A percentile compares a stretch with the other conserved stretches of the same genome.
phyloP scores from a whole-genome alignment of 2,888 invertebrate genomes.

The Diarsia rubi region DNA sequence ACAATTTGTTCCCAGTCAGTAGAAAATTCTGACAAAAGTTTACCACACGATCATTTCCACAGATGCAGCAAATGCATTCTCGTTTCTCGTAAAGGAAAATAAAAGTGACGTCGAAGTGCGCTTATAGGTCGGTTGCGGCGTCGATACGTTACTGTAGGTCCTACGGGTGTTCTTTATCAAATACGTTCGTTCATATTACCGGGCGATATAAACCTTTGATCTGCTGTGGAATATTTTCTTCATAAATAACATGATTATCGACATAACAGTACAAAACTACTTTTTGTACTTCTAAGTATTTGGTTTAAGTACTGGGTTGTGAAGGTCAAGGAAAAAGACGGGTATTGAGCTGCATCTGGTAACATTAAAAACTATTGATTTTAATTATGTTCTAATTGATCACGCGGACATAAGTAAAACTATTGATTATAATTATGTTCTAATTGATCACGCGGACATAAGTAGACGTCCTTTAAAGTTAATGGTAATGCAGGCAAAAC shows the following conservation, averaged over 20 bases:
- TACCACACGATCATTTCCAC: constrained; percentile 27
- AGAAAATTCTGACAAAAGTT: constrained; percentile 9
- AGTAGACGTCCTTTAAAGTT: no score
- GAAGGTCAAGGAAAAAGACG: no score
- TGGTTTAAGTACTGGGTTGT: background rate
- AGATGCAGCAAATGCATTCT: constrained; percentile 26
- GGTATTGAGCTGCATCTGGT: no score
- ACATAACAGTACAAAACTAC: background rate
- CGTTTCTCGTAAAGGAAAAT: constrained; percentile 26
- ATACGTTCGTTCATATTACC: constrained; percentile 37
- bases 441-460: no score
- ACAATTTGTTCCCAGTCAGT: background rate
- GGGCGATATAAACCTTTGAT: constrained; percentile 7
- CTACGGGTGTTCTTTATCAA: constrained; percentile 22
- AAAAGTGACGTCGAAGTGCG: constrained; percentile 36
- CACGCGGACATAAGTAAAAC: no score
- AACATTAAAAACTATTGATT: no score
- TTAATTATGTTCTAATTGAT: no score
- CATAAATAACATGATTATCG: background rate
- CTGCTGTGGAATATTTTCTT: background rate
- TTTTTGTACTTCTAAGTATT: no score
- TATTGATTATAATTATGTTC: no score
- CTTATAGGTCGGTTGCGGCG: constrained; percentile 23
- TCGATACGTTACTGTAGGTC: constrained; percentile 42
- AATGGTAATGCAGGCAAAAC: background rate